Base-by-base conservation (phyloP, 2,797 vertebrate species). In the Chelon labrosus region DNA sequence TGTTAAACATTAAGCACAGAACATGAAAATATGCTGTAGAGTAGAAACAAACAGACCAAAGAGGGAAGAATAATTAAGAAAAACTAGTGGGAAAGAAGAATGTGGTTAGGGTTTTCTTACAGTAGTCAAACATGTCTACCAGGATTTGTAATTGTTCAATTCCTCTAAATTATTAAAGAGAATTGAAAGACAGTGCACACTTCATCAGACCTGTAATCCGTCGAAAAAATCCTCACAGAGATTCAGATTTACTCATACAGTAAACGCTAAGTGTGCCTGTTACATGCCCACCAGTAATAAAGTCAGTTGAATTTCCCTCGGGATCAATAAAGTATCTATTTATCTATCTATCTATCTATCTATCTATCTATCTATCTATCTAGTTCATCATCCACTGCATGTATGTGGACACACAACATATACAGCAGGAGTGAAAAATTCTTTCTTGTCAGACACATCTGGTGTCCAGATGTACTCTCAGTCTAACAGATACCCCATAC, bases 381-480 rank as follows among this genome's bases (percentile, higher is more conserved):
- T n/a, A n/a, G n/a, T 13, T 71, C n/a, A 55, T 67, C 52, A 44
- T 60, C 39, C 25, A 2, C 55, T 25, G 19, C 37, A 42, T 38
- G 25, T 57, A 53, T 65, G 46, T 19, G 75, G 37, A 65, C 42
- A 59, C 65, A 46, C 60, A 65, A 81, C 49, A 59, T 52, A 52
- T 27, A 35, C 22, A 47, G 25, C 13, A 50, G 65, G 41, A 52
- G 53, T 50, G 37, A 74, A 78, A 80, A 66, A 46, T 9, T 41
- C 19, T 41, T 61, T 57, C 14, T 71, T 20, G 60, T 79, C 22
- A 14, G 51, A 19, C 51, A 65, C 80, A 88, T 79, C 70, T 88
- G 85, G 79, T 22, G 17, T 63, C 81, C 88, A 87, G 82, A 83
- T 87, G 79, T 78, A 65, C 22, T 59, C 57, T 58, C 68, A 38